phyloP scores from a whole-genome alignment of 2,888 invertebrate genomes.

The Entomobrya multifasciata region DNA sequence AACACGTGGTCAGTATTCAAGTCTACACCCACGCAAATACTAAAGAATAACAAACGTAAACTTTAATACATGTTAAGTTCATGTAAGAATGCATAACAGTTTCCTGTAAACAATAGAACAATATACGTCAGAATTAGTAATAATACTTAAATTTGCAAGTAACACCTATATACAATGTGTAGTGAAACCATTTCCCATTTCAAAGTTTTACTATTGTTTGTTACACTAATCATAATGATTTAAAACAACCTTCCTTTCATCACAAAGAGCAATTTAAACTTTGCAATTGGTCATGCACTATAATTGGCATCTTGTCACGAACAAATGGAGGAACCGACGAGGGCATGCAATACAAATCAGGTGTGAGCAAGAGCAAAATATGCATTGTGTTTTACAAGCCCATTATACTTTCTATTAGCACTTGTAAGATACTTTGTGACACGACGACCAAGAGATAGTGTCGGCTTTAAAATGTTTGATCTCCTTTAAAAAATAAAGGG shows the following conservation, averaged over 20 bases:
- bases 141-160: neutral
- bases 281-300: neutral
- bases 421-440: too few relatives aligned
- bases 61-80: too few relatives aligned
- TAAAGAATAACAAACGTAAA: too few relatives aligned
- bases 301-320: constrained; percentile 27
- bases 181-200: neutral
- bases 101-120: constrained; percentile 21
- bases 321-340: constrained; percentile 21
- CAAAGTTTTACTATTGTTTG: neutral
- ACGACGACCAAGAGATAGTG: too few relatives aligned
- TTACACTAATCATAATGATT: neutral
- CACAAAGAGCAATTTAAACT: neutral
- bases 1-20: too few relatives aligned
- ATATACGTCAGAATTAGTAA: constrained; percentile 9
- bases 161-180: too few relatives aligned
- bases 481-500: too few relatives aligned
- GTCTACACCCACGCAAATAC: too few relatives aligned
- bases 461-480: too few relatives aligned
- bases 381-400: neutral
- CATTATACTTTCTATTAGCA: neutral
- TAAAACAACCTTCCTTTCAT: constrained; percentile 13
- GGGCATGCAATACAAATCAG: neutral
- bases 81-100: neutral
- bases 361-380: neutral